Percentiles rank a stretch among this genome's conserved stretches.
Evolutionary conservation across 2,888 invertebrate genomes (phyloP).

Genomic region (Limnephilus rhombicus): DNA sequence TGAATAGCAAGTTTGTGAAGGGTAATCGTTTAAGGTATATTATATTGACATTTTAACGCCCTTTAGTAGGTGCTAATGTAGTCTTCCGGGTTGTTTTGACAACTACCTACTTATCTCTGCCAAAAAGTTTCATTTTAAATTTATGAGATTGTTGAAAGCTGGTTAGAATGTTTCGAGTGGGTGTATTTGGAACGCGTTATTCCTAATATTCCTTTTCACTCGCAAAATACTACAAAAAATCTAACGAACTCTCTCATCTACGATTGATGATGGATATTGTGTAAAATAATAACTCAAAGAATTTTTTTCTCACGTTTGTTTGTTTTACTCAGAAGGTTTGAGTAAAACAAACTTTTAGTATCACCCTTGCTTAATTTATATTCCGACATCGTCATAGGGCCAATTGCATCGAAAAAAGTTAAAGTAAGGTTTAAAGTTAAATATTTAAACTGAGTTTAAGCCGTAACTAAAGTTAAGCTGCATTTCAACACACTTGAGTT

Average conservation of each 20-base stretch:
- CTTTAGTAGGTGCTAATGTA: background rate
- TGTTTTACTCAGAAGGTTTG: too few relatives aligned
- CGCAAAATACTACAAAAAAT: background rate
- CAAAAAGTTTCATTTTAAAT: background rate
- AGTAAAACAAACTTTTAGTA: too few relatives aligned
- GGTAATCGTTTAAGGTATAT: background rate
- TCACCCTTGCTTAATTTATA: too few relatives aligned
- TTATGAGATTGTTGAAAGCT: background rate
- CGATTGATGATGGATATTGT: too few relatives aligned
- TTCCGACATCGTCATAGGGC: too few relatives aligned
- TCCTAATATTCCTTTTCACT: background rate
- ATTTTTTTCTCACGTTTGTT: too few relatives aligned
- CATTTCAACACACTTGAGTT: too few relatives aligned
- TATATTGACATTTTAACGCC: background rate
- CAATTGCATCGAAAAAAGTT: too few relatives aligned
- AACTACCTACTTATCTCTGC: background rate
- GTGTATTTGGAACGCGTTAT: background rate
- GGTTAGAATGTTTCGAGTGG: background rate
- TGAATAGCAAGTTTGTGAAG: background rate
- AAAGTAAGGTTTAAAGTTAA: too few relatives aligned
- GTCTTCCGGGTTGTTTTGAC: background rate
- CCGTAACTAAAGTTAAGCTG: too few relatives aligned
- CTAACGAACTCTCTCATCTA: background rate
- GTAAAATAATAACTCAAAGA: too few relatives aligned
- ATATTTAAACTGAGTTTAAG: too few relatives aligned